Conservation (phyloP, 2,797 vertebrate genomes). For the Xyrichtys novacula region DNA sequence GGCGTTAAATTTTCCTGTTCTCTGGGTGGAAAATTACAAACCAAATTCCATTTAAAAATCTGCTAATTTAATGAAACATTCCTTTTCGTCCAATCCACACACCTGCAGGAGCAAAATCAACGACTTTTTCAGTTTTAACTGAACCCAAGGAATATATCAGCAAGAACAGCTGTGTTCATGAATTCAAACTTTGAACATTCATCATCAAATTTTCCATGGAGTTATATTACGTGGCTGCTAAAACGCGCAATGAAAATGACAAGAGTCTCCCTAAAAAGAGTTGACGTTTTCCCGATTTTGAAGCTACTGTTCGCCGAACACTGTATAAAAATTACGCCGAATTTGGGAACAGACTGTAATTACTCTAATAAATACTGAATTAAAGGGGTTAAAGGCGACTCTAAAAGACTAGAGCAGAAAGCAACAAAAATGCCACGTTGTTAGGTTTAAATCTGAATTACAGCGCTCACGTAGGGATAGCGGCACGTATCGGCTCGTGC, state of each 20-base stretch:
- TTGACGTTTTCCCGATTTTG: slow-evolving; percentile 6
- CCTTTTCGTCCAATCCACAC: neutral
- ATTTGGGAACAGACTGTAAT: neutral
- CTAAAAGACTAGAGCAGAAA: neutral
- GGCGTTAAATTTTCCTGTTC: neutral
- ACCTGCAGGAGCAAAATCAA: neutral
- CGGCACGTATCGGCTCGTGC: slow-evolving; percentile 55
- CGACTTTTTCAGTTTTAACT: neutral
- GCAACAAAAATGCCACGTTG: neutral
- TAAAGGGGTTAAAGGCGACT: neutral
- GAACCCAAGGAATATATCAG: neutral
- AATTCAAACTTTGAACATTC: neutral
- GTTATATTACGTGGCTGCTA: neutral
- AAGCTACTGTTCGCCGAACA: neutral
- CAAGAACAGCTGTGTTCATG: neutral
- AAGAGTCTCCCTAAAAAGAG: slow-evolving; percentile 21
- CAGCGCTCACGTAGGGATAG: slow-evolving; percentile 6
- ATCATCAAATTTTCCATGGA: neutral
- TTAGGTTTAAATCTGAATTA: neutral
- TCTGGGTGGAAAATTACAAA: neutral
- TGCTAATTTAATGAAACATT: neutral
- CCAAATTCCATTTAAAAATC: slow-evolving; percentile 5
- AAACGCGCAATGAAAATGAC: neutral
- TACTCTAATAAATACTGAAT: neutral
- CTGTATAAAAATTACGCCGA: neutral